Evolutionary conservation across 2,797 vertebrate genomes (phyloP).

Genomic region (Phataginus tetradactyla): DNA sequence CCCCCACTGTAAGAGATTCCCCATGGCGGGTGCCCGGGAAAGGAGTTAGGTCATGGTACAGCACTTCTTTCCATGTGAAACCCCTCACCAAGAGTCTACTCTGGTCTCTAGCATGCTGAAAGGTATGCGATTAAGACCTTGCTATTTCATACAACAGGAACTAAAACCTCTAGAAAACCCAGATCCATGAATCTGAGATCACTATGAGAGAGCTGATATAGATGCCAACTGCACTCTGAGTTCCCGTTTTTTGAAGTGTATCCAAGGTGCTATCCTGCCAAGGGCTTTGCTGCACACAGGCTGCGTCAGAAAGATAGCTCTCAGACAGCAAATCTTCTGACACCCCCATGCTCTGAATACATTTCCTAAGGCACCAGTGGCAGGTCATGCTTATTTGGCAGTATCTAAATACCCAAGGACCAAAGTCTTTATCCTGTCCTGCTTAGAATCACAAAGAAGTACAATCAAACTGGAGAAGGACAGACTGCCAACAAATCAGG

Average conservation of each 20-base stretch:
- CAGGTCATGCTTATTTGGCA: conserved; percentile 29
- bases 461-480: not conserved
- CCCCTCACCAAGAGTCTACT: not conserved
- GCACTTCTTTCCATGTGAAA: not conserved
- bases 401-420: conserved; percentile 26
- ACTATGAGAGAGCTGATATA: not conserved
- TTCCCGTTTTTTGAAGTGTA: not conserved
- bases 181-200: not conserved
- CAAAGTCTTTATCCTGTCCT: conserved; percentile 42
- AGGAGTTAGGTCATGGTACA: not conserved
- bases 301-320: conserved; percentile 43
- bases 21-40: not conserved
- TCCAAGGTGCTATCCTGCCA: not conserved
- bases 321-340: not conserved
- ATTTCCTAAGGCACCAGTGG: conserved; percentile 29
- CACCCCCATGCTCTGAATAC: not conserved
- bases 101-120: not conserved
- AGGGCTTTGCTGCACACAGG: conserved; percentile 34
- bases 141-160: conserved; percentile 15
- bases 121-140: not conserved
- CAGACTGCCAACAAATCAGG: not conserved
- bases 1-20: not conserved
- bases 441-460: conserved; percentile 37
- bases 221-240: not conserved
- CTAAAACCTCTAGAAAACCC: conserved; percentile 41